Evolutionary conservation across 2,888 invertebrate species (phyloP).

Genomic region (Protophormia terraenovae): DNA sequence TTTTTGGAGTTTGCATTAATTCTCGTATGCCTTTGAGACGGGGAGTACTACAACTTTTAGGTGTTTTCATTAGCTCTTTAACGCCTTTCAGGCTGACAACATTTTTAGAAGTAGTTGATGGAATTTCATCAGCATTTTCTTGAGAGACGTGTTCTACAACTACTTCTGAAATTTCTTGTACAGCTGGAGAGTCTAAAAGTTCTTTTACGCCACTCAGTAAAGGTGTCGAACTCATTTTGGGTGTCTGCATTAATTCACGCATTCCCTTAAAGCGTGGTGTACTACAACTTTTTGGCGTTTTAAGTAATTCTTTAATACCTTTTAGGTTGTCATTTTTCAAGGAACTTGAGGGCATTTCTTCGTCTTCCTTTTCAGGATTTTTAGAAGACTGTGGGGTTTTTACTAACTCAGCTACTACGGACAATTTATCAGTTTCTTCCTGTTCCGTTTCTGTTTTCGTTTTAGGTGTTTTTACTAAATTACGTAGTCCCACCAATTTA

Average conservation of each 20-base stretch:
- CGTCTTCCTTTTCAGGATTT: not conserved
- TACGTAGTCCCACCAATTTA: conserved; percentile 66
- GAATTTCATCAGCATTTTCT: not conserved
- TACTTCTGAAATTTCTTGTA: conserved; percentile 62
- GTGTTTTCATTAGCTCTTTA: conserved; percentile 73
- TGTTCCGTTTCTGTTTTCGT: conserved; percentile 21
- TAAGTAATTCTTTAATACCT: conserved; percentile 73
- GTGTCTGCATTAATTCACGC: conserved; percentile 71
- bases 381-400: conserved; percentile 70
- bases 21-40: conserved; percentile 71
- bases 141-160: conserved; percentile 69
- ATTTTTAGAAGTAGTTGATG: conserved; percentile 4
- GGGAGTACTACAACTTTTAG: conserved; percentile 71
- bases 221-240: conserved; percentile 40
- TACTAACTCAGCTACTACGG: conserved; percentile 72
- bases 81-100: conserved; percentile 68
- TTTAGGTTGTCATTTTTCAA: conserved; percentile 34
- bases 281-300: conserved; percentile 71
- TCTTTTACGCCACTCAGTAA: conserved; percentile 25
- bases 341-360: conserved; percentile 32
- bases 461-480: conserved; percentile 70
- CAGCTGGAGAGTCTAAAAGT: not conserved
- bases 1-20: conserved; percentile 68
- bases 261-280: conserved; percentile 72
- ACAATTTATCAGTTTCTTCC: conserved; percentile 58